Evolutionary conservation across 1,140 invertebrate species (phyloP).

Genomic region (Zaprionus tsacasi): DNA sequence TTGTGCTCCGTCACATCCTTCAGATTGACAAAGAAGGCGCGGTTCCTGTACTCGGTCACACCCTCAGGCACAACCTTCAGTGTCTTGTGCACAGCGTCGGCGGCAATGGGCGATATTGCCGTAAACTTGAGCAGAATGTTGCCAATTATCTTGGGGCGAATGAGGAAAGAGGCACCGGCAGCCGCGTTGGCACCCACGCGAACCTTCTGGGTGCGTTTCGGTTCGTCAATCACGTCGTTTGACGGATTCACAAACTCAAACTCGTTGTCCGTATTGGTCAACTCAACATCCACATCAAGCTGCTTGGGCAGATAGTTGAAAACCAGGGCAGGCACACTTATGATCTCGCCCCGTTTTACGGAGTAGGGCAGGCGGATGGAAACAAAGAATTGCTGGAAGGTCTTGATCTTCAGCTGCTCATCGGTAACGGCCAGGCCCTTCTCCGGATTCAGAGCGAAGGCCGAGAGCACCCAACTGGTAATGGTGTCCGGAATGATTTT

Average conservation of each 20-base stretch:
- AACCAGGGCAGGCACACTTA: conserved; percentile 76
- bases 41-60: conserved; percentile 90
- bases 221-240: conserved; percentile 85
- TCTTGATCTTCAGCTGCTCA: conserved; percentile 89
- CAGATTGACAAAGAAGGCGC: conserved; percentile 91
- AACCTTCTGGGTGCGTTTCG: conserved; percentile 87
- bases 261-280: conserved; percentile 91
- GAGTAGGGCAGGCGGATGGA: conserved; percentile 92
- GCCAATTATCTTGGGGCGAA: conserved; percentile 90
- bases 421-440: conserved; percentile 93
- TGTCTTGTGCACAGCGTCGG: conserved; percentile 90
- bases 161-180: conserved; percentile 90
- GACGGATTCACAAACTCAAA: conserved; percentile 91
- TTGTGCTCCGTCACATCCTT: conserved; percentile 85
- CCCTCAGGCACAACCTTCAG: conserved; percentile 92
- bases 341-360: conserved; percentile 88
- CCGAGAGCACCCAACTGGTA: conserved; percentile 96
- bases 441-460: conserved; percentile 94
- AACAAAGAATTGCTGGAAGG: conserved; percentile 95
- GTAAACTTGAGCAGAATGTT: conserved; percentile 90
- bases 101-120: conserved; percentile 88
- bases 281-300: conserved; percentile 91
- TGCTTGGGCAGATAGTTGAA: conserved; percentile 86
- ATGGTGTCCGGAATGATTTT: conserved; percentile 92
- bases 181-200: conserved; percentile 89